Evolutionary conservation across 2,888 invertebrate genomes (phyloP), one percentile per base, ranked within the genome.

Genomic region (Leptopilina myrica): DNA sequence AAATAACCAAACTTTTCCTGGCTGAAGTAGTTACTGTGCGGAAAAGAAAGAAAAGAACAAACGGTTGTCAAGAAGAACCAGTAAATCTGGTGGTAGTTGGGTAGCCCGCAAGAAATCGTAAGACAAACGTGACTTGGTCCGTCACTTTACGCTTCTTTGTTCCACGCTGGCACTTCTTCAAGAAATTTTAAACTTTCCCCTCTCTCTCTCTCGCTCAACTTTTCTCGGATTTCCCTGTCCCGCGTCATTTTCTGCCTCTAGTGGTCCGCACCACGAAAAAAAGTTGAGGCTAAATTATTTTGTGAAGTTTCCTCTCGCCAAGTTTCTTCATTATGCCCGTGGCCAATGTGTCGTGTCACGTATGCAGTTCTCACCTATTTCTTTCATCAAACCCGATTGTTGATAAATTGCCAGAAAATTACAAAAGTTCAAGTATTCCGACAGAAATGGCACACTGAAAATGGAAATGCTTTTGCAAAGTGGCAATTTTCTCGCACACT

Each of bases 1-100:
- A 90, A 90, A 90, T 90, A 90, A 90, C 87, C 88, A 86, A 90
- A 90, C 86, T 88, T 90, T 89, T 83, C 84, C 80, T 80, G 77
- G 81, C 84, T 82, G 86, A 85, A 87, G 88, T 83, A 86, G 86
- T 85, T 87, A 62, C 9, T 8, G 62, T 62, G n/a, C n/a, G 15
- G 85, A 85, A 89, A 87, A 86, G 87, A 90, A 89, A 89, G 87
- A 85, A 87, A 89, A 90, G 89, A 90, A 89, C 89, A 90, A 90
- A 90, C 89, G 86, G 82, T 81, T 79, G 82, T 78, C 66, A 33
- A 80, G 59, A 81, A 65, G 49, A 33, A 26, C 26, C 26, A 46
- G 75, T 49, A 46, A 62, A 67, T 43, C 46, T 67, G 66, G 53
- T 78, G 59, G 66, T 79, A 73, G 76, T 78, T 33, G 66, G 76